phyloP scores from a whole-genome alignment of 2,888 invertebrate genomes.

The Cryptocephalus moraei region DNA sequence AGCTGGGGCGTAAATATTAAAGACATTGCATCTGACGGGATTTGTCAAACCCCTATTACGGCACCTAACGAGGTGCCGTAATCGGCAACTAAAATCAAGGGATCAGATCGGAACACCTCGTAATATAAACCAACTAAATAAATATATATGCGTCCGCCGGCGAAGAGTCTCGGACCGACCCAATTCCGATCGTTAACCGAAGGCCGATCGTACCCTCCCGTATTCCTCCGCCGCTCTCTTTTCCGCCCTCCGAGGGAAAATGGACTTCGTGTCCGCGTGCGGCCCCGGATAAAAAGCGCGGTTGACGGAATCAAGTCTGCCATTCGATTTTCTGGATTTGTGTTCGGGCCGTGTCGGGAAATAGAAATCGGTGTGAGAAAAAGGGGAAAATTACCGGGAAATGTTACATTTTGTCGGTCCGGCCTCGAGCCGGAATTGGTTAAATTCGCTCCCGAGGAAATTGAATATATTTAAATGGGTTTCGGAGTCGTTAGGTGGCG shows the following conservation, averaged over 20 bases:
- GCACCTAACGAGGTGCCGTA: too few species aligned
- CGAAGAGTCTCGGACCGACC: slow-evolving; percentile 7
- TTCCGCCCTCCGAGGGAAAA: slow-evolving; percentile 21
- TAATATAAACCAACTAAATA: too few species aligned
- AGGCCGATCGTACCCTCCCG: slow-evolving; percentile 28
- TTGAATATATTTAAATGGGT: too few species aligned
- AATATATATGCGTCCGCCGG: too few species aligned
- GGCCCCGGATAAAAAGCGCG: slow-evolving; percentile 4
- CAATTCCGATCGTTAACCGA: slow-evolving; percentile 29
- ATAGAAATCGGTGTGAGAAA: not conserved
- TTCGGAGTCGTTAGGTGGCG: too few species aligned
- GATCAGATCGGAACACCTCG: too few species aligned
- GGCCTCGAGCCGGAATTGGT: too few species aligned
- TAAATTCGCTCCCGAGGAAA: too few species aligned
- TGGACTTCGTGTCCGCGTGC: slow-evolving; percentile 18
- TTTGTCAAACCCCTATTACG: too few species aligned
- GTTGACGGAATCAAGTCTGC: slow-evolving; percentile 9
- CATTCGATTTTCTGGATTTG: slow-evolving; percentile 1
- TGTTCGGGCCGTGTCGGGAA: not conserved
- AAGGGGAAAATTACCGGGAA: not conserved
- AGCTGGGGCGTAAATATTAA: too few species aligned
- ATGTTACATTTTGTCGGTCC: not conserved
- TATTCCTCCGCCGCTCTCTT: slow-evolving; percentile 28
- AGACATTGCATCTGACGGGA: too few species aligned
- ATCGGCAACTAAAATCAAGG: too few species aligned